phyloP scores from a whole-genome alignment of 1,140 invertebrate genomes.

The Phenacoccus solenopsis region DNA sequence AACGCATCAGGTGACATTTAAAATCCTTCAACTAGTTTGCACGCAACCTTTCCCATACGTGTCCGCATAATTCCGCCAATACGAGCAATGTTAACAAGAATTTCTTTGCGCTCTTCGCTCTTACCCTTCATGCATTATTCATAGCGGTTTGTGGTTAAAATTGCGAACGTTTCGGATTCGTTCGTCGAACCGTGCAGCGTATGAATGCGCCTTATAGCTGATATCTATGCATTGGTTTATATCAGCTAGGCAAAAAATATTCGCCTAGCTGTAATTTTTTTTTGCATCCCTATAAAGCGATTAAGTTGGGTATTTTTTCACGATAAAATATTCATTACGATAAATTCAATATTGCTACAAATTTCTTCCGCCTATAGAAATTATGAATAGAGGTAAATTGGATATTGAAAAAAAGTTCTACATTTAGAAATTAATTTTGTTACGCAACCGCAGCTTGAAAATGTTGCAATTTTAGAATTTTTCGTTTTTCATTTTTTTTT shows the following conservation, averaged over 20 bases:
- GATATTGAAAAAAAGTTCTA: no score
- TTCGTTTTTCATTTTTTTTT: no score
- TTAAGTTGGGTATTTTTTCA: slow-evolving; percentile 2
- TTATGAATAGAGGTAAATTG: no score
- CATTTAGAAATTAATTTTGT: no score
- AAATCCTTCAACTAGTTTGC: not conserved
- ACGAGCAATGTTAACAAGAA: not conserved
- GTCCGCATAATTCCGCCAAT: not conserved
- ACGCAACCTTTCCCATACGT: no score
- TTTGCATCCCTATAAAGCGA: not conserved
- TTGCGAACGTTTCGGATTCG: not conserved
- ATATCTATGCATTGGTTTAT: not conserved
- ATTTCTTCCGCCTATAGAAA: no score
- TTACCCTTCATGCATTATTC: not conserved
- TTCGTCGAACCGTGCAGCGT: no score
- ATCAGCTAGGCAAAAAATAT: not conserved
- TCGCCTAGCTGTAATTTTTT: not conserved
- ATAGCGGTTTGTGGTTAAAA: not conserved
- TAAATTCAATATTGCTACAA: no score
- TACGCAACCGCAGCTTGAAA: no score
- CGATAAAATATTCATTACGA: no score
- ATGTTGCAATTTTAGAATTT: no score
- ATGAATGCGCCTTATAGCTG: not conserved
- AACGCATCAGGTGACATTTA: slow-evolving; percentile 1
- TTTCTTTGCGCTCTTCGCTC: not conserved